These are phyloP conservation scores for Siniperca scherzeri DNA, from an alignment of 2,797 vertebrate genomes.

Conservation along the genomic window DNA sequence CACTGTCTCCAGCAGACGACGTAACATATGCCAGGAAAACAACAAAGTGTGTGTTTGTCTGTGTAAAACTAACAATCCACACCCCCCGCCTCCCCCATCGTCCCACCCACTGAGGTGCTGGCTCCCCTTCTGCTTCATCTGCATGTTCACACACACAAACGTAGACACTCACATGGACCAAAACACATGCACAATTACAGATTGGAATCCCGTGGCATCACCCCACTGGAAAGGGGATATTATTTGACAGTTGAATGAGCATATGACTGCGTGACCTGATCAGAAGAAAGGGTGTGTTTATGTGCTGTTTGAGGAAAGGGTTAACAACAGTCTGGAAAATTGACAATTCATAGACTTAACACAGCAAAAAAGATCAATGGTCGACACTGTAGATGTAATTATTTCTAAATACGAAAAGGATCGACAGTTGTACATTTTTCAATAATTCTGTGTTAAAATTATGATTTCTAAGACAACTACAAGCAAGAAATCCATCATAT, in stretches of 20 bases:
- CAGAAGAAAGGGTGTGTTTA: conserved; percentile 30
- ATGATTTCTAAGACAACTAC: not conserved
- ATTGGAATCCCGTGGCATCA: conserved; percentile 28
- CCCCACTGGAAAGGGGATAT: conserved; percentile 33
- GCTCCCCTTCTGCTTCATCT: conserved; percentile 61
- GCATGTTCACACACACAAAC: conserved; percentile 56
- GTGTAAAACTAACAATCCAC: conserved; percentile 61
- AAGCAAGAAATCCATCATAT: not conserved
- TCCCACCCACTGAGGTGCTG: conserved; percentile 51
- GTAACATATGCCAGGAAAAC: conserved; percentile 53
- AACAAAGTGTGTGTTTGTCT: conserved; percentile 74
- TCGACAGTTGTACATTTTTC: not conserved
- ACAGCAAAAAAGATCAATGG: not conserved
- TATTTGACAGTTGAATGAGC: conserved; percentile 51
- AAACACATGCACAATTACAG: conserved; percentile 16
- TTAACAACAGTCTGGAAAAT: conserved; percentile 31
- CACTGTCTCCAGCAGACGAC: conserved; percentile 41
- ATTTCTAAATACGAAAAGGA: not conserved
- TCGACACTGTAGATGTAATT: not conserved
- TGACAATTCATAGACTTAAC: not conserved
- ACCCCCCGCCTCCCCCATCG: conserved; percentile 18
- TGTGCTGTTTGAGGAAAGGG: conserved; percentile 8
- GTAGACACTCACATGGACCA: conserved; percentile 22
- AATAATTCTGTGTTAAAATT: not conserved
- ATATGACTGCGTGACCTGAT: conserved; percentile 48